Percentiles rank a stretch among this genome's conserved stretches.
These are phyloP conservation scores for Pammene aurita DNA, from an alignment of 2,888 invertebrate genomes.

Conservation along the genomic window DNA sequence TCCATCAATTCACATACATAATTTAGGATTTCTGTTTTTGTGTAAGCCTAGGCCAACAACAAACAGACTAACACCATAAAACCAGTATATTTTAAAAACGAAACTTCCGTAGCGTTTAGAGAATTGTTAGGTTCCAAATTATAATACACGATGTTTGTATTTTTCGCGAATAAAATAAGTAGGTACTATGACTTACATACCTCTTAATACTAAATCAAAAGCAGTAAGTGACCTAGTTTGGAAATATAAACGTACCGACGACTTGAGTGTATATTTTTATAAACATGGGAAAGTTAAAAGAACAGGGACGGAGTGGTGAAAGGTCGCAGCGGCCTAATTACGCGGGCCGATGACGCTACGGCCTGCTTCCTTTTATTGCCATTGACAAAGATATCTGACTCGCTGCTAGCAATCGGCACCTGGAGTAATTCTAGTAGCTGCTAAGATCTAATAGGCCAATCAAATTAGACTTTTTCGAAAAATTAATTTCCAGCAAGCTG, in stretches of 20 bases:
- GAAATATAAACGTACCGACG: background rate
- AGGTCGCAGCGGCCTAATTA: slow-evolving; percentile 57
- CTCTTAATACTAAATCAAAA: background rate
- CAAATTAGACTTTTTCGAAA: no score
- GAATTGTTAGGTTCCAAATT: no score
- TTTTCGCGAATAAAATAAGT: no score
- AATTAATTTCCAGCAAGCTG: no score
- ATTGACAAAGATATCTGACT: slow-evolving; percentile 7
- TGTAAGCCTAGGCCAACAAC: no score
- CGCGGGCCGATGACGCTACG: slow-evolving; percentile 44
- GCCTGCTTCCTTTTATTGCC: slow-evolving; percentile 10
- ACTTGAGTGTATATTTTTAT: background rate
- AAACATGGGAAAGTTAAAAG: slow-evolving; percentile 5
- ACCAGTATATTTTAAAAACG: no score
- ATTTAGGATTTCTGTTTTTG: no score
- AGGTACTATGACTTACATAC: background rate
- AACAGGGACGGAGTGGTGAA: slow-evolving; percentile 29
- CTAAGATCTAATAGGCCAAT: no score
- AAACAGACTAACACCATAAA: no score
- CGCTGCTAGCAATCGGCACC: background rate
- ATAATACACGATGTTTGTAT: no score
- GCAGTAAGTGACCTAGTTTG: background rate
- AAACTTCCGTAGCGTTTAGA: no score
- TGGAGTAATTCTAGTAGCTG: background rate
- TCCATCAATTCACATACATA: no score